A percentile compares a stretch with the other conserved stretches of the same genome.
phyloP scores from a whole-genome alignment of 1,140 invertebrate genomes.

The Dufourea novaeangliae region DNA sequence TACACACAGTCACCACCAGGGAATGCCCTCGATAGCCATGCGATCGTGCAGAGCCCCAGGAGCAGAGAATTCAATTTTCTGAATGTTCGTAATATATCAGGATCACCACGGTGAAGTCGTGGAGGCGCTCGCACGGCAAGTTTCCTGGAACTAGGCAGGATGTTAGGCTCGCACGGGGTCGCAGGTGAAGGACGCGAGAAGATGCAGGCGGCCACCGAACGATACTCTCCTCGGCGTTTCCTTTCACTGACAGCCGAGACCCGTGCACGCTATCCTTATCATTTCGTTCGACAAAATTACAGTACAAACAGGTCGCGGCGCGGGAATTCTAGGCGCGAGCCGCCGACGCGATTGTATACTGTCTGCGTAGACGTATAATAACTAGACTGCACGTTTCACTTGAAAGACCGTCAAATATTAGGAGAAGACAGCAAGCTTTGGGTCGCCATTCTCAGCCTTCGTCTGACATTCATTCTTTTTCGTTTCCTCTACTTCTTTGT shows the following conservation, averaged over 20 bases:
- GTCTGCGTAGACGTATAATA: no score
- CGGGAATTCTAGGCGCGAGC: conserved; percentile 44
- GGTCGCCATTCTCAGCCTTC: no score
- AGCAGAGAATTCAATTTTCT: conserved; percentile 28
- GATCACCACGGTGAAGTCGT: conserved; percentile 3
- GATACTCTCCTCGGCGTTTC: conserved; percentile 51
- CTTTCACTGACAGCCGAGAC: conserved; percentile 52
- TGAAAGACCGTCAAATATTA: no score
- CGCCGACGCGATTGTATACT: no score
- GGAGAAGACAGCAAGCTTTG: no score
- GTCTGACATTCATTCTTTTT: no score
- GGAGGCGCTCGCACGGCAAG: background rate
- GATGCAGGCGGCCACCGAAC: conserved; percentile 32
- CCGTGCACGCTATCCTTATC: conserved; percentile 11
- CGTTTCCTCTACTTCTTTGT: no score
- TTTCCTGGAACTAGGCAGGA: conserved; percentile 54
- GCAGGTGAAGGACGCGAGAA: conserved; percentile 56
- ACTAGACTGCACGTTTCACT: no score
- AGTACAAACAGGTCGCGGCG: conserved; percentile 4
- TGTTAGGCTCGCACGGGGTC: conserved; percentile 54
- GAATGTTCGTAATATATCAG: conserved; percentile 11
- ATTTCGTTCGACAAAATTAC: conserved; percentile 50
- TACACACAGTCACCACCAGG: background rate
- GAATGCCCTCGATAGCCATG: background rate
- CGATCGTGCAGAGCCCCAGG: background rate